phyloP scores from a whole-genome alignment of 2,888 invertebrate species.

The Mellilla xanthometata region DNA sequence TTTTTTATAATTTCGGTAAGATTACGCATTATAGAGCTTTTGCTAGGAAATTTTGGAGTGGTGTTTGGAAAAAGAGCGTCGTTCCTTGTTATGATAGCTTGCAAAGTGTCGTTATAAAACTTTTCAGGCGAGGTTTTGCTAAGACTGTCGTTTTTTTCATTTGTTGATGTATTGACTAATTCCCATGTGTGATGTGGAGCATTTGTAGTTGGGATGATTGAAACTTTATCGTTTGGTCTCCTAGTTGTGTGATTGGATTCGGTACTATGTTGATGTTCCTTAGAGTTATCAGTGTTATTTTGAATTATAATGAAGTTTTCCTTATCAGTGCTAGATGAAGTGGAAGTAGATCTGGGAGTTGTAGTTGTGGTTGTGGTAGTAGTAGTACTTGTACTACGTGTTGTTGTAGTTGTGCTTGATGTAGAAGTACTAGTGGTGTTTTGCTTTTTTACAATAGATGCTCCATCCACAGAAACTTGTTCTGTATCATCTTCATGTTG shows the following conservation, averaged over 20 bases:
- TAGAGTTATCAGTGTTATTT: conserved; percentile 24
- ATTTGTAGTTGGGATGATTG: conserved; percentile 68
- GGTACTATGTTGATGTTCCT: conserved; percentile 22
- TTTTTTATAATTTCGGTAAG: conserved; percentile 85
- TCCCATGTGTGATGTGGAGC: conserved; percentile 80
- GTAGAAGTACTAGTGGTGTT: conserved; percentile 38
- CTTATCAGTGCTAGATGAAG: no score
- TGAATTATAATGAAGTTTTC: no score
- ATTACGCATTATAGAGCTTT: conserved; percentile 79
- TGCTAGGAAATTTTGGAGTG: conserved; percentile 67
- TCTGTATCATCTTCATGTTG: conserved; percentile 63
- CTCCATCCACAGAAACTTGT: conserved; percentile 67
- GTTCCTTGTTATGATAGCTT: conserved; percentile 84
- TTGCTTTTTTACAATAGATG: conserved; percentile 72
- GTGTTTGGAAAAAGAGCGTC: conserved; percentile 69
- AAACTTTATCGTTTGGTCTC: conserved; percentile 73
- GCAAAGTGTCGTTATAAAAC: conserved; percentile 84
- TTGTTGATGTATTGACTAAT: conserved; percentile 79
- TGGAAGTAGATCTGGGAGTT: conserved; percentile 30
- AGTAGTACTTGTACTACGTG: conserved; percentile 15
- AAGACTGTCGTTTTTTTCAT: conserved; percentile 58
- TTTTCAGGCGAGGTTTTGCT: conserved; percentile 73
- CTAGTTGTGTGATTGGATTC: conserved; percentile 59
- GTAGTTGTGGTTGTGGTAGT: conserved; percentile 29
- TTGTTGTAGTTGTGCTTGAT: conserved; percentile 33